Base-by-base conservation (phyloP, 2,797 vertebrate species). In the Acrocephalus scirpaceus region DNA sequence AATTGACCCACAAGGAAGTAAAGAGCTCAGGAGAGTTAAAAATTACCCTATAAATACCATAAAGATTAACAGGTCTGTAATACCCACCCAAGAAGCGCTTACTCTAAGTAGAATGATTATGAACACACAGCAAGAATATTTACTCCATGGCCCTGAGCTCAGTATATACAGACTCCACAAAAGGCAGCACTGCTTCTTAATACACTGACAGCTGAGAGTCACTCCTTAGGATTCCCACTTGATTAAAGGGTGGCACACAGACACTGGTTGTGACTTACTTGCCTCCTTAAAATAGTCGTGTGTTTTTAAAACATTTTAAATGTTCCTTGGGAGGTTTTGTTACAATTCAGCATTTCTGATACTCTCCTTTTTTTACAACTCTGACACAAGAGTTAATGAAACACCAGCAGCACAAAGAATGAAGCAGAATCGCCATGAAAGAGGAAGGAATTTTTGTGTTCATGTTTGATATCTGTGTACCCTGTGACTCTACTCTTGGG, bases 61-160 rank as follows among this genome's bases (percentile, higher is more conserved):
- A 89, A 96, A 97, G 96, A 97, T 96, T 95, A 97, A 95, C 93
- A 97, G 96, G 92, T 96, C 75, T 93, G 93, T 96, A 96, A 96
- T 79, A 96, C 91, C 94, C 95, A 96, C 93, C 96, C 96, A 97
- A 97, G 96, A 93, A 97, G 95, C 88, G 86, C 96, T 96, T 96
- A 96, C 83, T 80, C 91, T 94, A 96, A 97, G 96, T 73, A 94
- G 93, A 96, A 96, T 73, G 86, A 94, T 97, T 96, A 96, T 95
- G 95, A 95, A 95, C 95, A 95, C 89, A 89, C 92, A 85, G 95
- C 92, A 88, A 90, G 93, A 95, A 93, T 96, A 97, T 97, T 97
- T 96, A 97, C 92, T 87, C 34, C 70, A n/a, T 1, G 73, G 88
- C 25, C 71, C 72, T 2, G 92, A 50, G 89, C 8, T 91, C 93